Percentiles rank a stretch among this genome's conserved stretches.
phyloP scores from a whole-genome alignment of 2,888 invertebrate genomes.

The Clostera curtula region DNA sequence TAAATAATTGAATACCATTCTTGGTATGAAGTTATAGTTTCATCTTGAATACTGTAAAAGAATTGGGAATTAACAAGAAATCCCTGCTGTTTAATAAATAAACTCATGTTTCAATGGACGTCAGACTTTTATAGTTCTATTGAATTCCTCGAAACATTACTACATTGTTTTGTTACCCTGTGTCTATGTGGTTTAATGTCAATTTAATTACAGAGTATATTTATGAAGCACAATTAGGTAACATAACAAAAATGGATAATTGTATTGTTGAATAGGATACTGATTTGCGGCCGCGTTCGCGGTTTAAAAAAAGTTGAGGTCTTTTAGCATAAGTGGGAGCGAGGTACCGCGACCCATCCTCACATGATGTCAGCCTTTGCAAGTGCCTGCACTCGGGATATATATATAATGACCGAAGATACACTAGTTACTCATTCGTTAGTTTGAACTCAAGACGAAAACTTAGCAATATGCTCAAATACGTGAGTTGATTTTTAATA shows the following conservation, averaged over 20 bases:
- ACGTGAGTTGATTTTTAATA: slow-evolving; percentile 56
- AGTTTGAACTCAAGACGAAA: slow-evolving; percentile 65
- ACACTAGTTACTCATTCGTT: slow-evolving; percentile 68
- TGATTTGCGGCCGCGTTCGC: slow-evolving; percentile 25
- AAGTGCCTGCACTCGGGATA: slow-evolving; percentile 54
- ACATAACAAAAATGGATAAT: slow-evolving; percentile 13
- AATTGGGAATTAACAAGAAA: too few relatives aligned
- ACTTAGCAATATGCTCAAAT: slow-evolving; percentile 68
- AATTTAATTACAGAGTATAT: too few relatives aligned
- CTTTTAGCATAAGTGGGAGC: slow-evolving; percentile 31
- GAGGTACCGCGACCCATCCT: slow-evolving; percentile 41
- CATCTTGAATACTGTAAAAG: too few relatives aligned
- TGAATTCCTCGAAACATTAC: too few relatives aligned
- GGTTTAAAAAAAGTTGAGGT: slow-evolving; percentile 43
- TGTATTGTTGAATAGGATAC: slow-evolving; percentile 18
- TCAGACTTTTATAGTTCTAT: too few relatives aligned
- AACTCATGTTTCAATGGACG: too few relatives aligned
- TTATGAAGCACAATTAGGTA: slow-evolving; percentile 4
- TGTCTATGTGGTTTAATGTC: too few relatives aligned
- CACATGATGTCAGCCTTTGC: slow-evolving; percentile 60
- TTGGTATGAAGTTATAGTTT: too few relatives aligned
- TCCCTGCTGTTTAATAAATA: too few relatives aligned
- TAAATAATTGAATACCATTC: too few relatives aligned
- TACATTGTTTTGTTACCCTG: neutral
- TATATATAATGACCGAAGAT: slow-evolving; percentile 64